phyloP scores from a whole-genome alignment of 1,140 invertebrate species.

The Drosophila nannoptera region DNA sequence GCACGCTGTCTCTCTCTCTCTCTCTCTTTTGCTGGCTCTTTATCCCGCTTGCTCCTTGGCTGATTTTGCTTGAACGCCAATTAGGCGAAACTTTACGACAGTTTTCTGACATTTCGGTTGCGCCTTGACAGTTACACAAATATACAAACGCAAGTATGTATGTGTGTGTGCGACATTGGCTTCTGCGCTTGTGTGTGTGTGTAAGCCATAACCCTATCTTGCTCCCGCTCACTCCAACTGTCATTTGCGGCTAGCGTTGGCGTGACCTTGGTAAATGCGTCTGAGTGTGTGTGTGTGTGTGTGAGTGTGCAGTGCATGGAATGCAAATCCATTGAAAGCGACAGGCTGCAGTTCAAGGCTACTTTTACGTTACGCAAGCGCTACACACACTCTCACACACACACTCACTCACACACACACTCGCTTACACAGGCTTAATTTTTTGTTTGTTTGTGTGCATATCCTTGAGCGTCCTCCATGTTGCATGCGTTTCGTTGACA shows the following conservation, averaged over 20 bases:
- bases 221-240: slow-evolving; percentile 10
- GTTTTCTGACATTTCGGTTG: slow-evolving; percentile 46
- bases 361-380: slow-evolving; percentile 75
- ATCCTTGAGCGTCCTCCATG: slow-evolving; percentile 64
- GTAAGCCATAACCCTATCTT: slow-evolving; percentile 6
- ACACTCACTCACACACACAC: slow-evolving; percentile 22
- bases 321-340: slow-evolving; percentile 77
- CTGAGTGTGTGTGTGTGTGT: slow-evolving; percentile 3
- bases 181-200: slow-evolving; percentile 6
- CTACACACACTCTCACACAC: slow-evolving; percentile 33
- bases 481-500: slow-evolving; percentile 65
- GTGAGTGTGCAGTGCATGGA: slow-evolving; percentile 43
- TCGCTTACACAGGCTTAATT: slow-evolving; percentile 1
- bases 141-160: not conserved
- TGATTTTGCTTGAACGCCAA: slow-evolving; percentile 33
- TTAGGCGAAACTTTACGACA: slow-evolving; percentile 44
- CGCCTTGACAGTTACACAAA: slow-evolving; percentile 33
- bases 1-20: slow-evolving; percentile 4
- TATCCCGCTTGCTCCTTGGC: not conserved
- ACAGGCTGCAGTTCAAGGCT: slow-evolving; percentile 75
- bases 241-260: slow-evolving; percentile 34
- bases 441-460: slow-evolving; percentile 38
- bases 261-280: slow-evolving; percentile 26
- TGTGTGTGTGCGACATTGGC: too few relatives aligned
- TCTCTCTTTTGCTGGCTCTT: not conserved